phyloP scores from a whole-genome alignment of 2,113 vertebrate species.

The Stegostoma tigrinum region DNA sequence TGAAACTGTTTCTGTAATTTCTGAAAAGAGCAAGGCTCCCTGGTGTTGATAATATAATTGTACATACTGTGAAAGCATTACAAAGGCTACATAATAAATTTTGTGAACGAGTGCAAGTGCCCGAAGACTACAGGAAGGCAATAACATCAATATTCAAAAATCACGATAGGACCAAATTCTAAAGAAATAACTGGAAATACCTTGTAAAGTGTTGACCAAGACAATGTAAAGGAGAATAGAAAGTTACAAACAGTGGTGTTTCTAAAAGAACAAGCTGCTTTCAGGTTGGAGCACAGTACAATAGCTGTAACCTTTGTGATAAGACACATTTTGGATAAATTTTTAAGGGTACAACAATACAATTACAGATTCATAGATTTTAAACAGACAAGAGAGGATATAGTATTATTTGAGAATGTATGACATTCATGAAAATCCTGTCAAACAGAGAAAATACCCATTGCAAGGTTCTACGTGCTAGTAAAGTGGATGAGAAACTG shows the following conservation, averaged over 20 bases:
- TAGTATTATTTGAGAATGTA: not conserved
- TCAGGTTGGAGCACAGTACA: not conserved
- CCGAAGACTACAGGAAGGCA: not conserved
- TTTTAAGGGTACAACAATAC: not conserved
- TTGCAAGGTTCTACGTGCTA: not conserved
- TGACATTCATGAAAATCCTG: not conserved
- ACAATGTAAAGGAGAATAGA: not conserved
- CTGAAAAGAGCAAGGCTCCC: not conserved
- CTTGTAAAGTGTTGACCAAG: not conserved
- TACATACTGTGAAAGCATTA: not conserved
- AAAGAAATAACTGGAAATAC: not conserved
- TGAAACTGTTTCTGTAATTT: not conserved
- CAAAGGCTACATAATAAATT: not conserved
- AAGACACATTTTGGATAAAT: not conserved
- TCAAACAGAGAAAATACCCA: not conserved
- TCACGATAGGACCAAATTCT: not conserved
- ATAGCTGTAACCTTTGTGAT: not conserved
- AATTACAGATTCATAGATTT: not conserved
- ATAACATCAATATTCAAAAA: not conserved
- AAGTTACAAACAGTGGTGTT: not conserved
- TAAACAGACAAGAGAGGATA: not conserved
- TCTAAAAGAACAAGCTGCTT: not conserved
- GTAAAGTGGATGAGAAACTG: not conserved
- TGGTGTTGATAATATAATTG: not conserved
- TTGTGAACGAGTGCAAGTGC: not conserved